A percentile compares a stretch with the other conserved stretches of the same genome.
phyloP scores from a whole-genome alignment of 2,113 vertebrate genomes.

The Misgurnus mizolepis region DNA sequence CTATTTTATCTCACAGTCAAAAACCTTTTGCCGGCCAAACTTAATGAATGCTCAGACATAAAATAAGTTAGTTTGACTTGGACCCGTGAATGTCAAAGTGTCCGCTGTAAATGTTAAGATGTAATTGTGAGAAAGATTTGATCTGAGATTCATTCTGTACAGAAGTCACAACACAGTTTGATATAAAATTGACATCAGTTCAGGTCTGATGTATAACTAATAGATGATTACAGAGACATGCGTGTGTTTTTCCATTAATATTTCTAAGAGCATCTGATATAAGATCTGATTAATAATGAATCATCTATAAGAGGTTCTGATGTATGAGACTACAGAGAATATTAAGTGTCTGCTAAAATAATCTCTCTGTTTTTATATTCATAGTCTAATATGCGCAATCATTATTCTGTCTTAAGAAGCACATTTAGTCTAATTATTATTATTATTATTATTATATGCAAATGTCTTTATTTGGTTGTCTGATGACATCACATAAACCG shows the following conservation, averaged over 20 bases:
- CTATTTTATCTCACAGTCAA: too few relatives aligned
- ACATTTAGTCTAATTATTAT: too few relatives aligned
- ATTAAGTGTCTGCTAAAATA: neutral
- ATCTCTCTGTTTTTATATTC: too few relatives aligned
- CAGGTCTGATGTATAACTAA: conserved; percentile 9
- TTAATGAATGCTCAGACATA: too few relatives aligned
- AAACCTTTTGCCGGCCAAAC: too few relatives aligned
- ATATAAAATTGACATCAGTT: conserved; percentile 28
- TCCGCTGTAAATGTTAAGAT: neutral
- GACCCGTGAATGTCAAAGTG: too few relatives aligned
- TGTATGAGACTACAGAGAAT: conserved; percentile 2
- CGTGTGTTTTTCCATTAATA: neutral
- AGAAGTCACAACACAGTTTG: neutral
- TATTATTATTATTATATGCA: too few relatives aligned
- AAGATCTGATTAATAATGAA: conserved; percentile 40
- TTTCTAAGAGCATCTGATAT: conserved; percentile 36
- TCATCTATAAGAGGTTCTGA: neutral
- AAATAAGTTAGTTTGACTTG: too few relatives aligned
- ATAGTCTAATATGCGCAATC: too few relatives aligned
- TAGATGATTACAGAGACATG: neutral
- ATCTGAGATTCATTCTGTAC: neutral
- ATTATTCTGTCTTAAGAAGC: too few relatives aligned
- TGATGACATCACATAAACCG: neutral
- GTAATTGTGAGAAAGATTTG: too few relatives aligned
- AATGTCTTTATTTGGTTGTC: neutral